phyloP scores from a whole-genome alignment of 1,140 invertebrate genomes.

The Brachionus manjavacas region DNA sequence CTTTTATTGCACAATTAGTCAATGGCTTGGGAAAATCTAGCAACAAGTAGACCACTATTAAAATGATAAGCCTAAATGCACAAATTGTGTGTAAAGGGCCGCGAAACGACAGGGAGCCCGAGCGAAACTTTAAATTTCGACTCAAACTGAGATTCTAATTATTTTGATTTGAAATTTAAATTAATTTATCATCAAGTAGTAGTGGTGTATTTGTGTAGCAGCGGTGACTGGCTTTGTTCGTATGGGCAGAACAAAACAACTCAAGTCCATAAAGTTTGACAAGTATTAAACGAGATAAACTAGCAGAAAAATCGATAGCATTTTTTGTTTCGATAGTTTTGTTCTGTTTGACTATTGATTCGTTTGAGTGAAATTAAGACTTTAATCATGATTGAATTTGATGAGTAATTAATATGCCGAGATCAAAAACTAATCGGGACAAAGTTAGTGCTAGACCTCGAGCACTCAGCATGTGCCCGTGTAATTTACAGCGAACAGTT shows the following conservation, averaged over 20 bases:
- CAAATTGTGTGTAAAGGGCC: not conserved
- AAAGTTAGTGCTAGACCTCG: not conserved
- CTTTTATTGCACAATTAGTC: no score
- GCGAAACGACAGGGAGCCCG: not conserved
- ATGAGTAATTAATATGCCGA: slow-evolving; percentile 32
- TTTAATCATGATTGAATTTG: slow-evolving; percentile 28
- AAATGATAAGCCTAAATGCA: slow-evolving; percentile 41
- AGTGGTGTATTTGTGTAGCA: not conserved
- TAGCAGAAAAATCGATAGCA: slow-evolving; percentile 16
- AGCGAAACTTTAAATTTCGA: not conserved
- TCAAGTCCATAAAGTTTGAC: slow-evolving; percentile 30
- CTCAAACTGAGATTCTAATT: slow-evolving; percentile 31
- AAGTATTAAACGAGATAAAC: slow-evolving; percentile 34
- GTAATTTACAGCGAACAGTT: not conserved
- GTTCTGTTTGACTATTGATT: slow-evolving; percentile 18
- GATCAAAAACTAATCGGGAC: not conserved
- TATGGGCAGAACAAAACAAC: not conserved
- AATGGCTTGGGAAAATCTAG: no score
- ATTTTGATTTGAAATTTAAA: not conserved
- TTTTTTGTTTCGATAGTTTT: not conserved
- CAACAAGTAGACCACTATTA: not conserved
- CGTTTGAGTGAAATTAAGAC: slow-evolving; percentile 26
- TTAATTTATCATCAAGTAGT: slow-evolving; percentile 15
- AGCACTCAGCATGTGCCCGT: not conserved
- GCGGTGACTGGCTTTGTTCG: not conserved